These are phyloP conservation scores for Delia radicum DNA, from an alignment of 1,140 invertebrate genomes.

Conservation along the genomic window DNA sequence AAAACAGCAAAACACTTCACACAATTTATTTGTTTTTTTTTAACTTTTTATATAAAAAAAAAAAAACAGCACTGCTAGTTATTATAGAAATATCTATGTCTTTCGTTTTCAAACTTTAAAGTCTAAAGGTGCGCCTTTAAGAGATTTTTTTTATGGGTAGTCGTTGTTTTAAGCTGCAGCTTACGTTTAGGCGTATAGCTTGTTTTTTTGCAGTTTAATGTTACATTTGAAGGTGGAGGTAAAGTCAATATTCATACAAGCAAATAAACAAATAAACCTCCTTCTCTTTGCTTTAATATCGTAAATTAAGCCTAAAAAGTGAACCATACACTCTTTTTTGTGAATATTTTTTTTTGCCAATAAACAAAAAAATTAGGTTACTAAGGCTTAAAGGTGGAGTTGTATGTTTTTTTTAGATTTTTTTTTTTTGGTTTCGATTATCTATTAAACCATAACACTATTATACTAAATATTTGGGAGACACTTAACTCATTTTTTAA, in stretches of 20 bases:
- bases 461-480: not conserved
- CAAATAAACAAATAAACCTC: not conserved
- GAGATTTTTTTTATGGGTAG: not conserved
- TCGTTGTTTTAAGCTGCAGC: not conserved
- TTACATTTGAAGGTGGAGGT: conserved; percentile 22
- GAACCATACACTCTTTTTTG: not conserved
- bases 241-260: not conserved
- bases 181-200: not conserved
- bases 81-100: not conserved
- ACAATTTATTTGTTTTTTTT: not conserved
- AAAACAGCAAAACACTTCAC: not conserved
- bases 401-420: not conserved
- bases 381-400: conserved; percentile 14
- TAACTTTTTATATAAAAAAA: not conserved
- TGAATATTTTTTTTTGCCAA: not conserved
- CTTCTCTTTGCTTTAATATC: not conserved
- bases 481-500: too few relatives aligned
- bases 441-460: conserved; percentile 3
- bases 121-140: conserved; percentile 4
- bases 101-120: not conserved
- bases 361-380: conserved; percentile 14
- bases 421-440: not conserved
- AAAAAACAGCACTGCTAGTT: not conserved
- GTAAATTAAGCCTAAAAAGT: not conserved
- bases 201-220: not conserved